phyloP scores from a whole-genome alignment of 2,113 vertebrate species.

The Upupa epops region DNA sequence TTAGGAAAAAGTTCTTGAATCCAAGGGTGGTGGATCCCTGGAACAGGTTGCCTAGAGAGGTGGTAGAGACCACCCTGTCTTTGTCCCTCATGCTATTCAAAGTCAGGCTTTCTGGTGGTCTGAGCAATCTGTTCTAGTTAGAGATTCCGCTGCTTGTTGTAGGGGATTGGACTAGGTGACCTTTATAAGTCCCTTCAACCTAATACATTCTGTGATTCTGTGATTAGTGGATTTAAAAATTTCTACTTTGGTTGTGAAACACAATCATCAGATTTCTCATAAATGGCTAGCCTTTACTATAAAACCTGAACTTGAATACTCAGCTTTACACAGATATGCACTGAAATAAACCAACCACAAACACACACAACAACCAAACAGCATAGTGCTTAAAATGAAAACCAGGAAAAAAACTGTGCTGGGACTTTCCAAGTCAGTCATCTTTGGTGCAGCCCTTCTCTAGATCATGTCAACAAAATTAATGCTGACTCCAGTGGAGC shows the following conservation, averaged over 20 bases:
- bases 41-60: too few species aligned
- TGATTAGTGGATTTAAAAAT: background rate
- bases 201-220: too few species aligned
- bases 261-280: background rate
- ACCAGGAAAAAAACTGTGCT: background rate
- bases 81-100: too few species aligned
- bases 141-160: too few species aligned
- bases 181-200: too few species aligned
- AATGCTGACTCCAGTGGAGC: background rate
- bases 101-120: too few species aligned
- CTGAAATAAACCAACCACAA: background rate
- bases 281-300: background rate
- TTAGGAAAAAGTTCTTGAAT: too few species aligned
- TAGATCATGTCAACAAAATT: background rate
- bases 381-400: background rate
- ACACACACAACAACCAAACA: background rate
- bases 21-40: too few species aligned
- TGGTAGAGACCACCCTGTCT: too few species aligned
- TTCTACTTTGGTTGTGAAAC: background rate
- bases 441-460: background rate
- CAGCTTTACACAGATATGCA: background rate
- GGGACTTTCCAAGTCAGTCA: background rate
- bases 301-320: background rate
- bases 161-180: too few species aligned
- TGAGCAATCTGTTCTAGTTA: too few species aligned